Conservation (phyloP, 2,888 invertebrate genomes). For the Conus canariensis region DNA sequence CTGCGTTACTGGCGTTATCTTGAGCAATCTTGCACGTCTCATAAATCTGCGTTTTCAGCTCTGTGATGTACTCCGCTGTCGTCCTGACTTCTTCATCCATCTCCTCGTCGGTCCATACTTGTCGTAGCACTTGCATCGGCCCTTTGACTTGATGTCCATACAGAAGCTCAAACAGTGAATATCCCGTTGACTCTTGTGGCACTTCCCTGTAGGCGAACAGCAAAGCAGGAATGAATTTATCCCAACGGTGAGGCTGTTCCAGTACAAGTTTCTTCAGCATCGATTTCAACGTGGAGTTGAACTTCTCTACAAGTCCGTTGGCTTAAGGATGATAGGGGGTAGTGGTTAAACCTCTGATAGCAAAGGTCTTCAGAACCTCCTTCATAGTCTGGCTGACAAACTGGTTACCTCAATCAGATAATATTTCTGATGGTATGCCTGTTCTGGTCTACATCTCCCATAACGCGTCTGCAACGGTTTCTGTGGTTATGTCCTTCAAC, state of each 20-base stretch:
- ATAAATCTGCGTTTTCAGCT: background rate
- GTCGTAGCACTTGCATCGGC: conserved; percentile 47
- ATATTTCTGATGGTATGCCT: too few relatives aligned
- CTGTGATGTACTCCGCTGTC: conserved; percentile 44
- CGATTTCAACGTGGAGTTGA: too few relatives aligned
- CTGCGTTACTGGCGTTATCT: conserved; percentile 42
- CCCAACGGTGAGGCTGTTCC: conserved; percentile 53
- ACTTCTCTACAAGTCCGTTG: too few relatives aligned
- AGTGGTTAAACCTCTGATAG: too few relatives aligned
- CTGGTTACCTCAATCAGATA: too few relatives aligned
- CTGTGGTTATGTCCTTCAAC: conserved; percentile 46
- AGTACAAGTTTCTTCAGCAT: conserved; percentile 49
- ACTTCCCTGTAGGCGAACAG: conserved; percentile 34
- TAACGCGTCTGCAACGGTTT: conserved; percentile 39
- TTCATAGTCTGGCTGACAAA: too few relatives aligned
- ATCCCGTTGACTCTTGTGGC: conserved; percentile 33
- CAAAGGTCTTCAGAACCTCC: too few relatives aligned
- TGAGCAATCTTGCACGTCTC: conserved; percentile 51
- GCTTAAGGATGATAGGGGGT: too few relatives aligned
- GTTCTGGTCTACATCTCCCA: too few relatives aligned
- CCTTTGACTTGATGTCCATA: conserved; percentile 52
- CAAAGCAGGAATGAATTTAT: conserved; percentile 42
- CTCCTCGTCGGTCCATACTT: conserved; percentile 50
- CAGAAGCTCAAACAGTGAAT: conserved; percentile 54
- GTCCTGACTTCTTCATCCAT: conserved; percentile 14